A percentile compares a stretch with the other conserved stretches of the same genome.
Conservation (phyloP, 1,140 invertebrate genomes). For the Trachymyrmex cornetzi region DNA sequence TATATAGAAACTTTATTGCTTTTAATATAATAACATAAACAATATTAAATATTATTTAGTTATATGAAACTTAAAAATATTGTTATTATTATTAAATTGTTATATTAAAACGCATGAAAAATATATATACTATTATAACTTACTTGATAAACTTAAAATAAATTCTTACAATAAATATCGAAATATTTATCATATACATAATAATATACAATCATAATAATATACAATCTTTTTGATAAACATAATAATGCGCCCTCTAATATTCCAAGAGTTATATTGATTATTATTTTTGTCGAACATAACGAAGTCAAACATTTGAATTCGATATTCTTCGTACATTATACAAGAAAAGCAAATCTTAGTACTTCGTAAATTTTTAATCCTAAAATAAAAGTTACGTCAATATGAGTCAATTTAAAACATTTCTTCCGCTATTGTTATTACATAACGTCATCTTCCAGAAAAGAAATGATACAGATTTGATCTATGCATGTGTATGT, state of each 20-base stretch:
- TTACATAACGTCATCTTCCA: conserved; percentile 1
- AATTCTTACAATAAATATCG: neutral
- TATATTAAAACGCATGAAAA: neutral
- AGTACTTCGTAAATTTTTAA: conserved; percentile 11
- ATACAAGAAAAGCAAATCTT: conserved; percentile 10
- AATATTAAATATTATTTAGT: neutral
- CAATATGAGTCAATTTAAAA: neutral
- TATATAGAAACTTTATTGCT: neutral
- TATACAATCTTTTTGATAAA: neutral
- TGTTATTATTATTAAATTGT: neutral
- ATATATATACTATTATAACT: neutral
- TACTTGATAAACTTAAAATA: neutral
- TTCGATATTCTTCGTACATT: neutral
- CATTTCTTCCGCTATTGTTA: neutral
- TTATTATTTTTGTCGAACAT: conserved; percentile 14
- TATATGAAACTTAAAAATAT: no score
- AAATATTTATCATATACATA: neutral
- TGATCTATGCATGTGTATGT: neutral
- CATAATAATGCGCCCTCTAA: neutral
- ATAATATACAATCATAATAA: neutral
- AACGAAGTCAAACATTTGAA: neutral
- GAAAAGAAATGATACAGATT: neutral
- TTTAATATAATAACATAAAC: neutral
- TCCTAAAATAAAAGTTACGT: conserved; percentile 25
- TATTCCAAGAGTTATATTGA: neutral